These are phyloP conservation scores for Sturmia bella DNA, from an alignment of 2,888 invertebrate genomes.

Conservation along the genomic window DNA sequence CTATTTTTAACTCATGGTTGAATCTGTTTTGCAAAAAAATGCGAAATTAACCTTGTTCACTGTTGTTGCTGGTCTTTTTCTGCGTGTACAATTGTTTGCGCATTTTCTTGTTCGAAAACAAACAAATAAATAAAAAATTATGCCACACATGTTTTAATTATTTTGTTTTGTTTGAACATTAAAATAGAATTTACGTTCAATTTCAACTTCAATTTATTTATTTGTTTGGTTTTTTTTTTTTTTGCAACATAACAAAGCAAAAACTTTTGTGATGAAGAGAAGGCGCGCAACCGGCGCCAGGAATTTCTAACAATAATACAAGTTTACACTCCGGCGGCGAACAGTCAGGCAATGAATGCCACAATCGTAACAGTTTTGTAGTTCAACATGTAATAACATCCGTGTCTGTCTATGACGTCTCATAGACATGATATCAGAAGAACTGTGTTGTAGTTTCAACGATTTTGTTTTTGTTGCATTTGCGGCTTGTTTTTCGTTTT, in stretches of 20 bases:
- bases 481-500: not conserved
- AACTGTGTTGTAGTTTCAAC: conserved; percentile 27
- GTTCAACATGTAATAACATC: conserved; percentile 56
- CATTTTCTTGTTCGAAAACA: not conserved
- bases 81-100: too few relatives aligned
- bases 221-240: too few relatives aligned
- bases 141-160: not conserved
- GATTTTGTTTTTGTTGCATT: conserved; percentile 8
- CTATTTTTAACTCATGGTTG: too few relatives aligned
- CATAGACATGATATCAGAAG: conserved; percentile 54
- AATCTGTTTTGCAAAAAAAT: too few relatives aligned
- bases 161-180: conserved; percentile 46
- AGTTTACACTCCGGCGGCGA: not conserved
- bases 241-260: not conserved
- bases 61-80: too few relatives aligned
- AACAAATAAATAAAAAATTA: not conserved
- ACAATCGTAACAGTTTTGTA: conserved; percentile 41
- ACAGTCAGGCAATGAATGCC: conserved; percentile 34
- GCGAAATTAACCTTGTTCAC: too few relatives aligned
- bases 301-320: conserved; percentile 41
- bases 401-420: conserved; percentile 51
- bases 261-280: conserved; percentile 26
- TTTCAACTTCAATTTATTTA: too few relatives aligned
- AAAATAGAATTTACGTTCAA: conserved; percentile 41
- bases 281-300: conserved; percentile 59